Evolutionary conservation across 2,888 invertebrate species (phyloP).

Genomic region (Teleogryllus oceanicus): DNA sequence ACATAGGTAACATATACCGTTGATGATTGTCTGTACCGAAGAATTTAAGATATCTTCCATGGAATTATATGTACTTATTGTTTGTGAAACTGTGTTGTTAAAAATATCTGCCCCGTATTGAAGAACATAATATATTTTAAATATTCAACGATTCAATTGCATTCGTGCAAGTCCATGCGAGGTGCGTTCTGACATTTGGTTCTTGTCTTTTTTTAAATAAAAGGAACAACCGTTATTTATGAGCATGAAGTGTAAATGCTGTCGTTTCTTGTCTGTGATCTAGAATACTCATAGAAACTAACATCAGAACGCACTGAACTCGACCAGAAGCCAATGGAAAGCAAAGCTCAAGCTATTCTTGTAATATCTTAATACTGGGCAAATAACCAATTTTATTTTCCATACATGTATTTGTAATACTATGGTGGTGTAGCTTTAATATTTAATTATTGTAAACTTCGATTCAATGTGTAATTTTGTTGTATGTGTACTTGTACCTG

Average conservation of each 20-base stretch:
- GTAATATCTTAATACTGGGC: conserved; percentile 3
- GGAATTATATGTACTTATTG: conserved; percentile 9
- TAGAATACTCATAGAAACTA: conserved; percentile 18
- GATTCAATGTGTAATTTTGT: conserved; percentile 11
- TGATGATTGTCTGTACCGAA: not conserved
- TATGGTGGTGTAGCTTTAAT: conserved; percentile 18
- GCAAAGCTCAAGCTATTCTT: conserved; percentile 7
- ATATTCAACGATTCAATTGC: conserved; percentile 1
- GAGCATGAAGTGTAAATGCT: not conserved
- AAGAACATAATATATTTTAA: conserved; percentile 6
- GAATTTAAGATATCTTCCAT: conserved; percentile 18
- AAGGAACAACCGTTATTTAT: conserved; percentile 9
- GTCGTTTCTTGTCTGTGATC: conserved; percentile 18
- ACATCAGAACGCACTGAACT: not conserved
- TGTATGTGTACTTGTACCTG: conserved; percentile 11
- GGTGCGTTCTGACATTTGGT: conserved; percentile 7
- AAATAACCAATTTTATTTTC: not conserved
- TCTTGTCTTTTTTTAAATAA: conserved; percentile 11
- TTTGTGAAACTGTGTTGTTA: conserved; percentile 18
- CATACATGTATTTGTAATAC: conserved; percentile 1
- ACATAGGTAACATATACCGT: not conserved
- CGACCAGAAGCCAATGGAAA: not conserved
- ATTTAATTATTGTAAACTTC: conserved; percentile 18
- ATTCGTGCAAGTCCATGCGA: conserved; percentile 1
- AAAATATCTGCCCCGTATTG: conserved; percentile 18